Base-by-base conservation (phyloP, 2,113 vertebrate genomes). In the Microtus oregoni region DNA sequence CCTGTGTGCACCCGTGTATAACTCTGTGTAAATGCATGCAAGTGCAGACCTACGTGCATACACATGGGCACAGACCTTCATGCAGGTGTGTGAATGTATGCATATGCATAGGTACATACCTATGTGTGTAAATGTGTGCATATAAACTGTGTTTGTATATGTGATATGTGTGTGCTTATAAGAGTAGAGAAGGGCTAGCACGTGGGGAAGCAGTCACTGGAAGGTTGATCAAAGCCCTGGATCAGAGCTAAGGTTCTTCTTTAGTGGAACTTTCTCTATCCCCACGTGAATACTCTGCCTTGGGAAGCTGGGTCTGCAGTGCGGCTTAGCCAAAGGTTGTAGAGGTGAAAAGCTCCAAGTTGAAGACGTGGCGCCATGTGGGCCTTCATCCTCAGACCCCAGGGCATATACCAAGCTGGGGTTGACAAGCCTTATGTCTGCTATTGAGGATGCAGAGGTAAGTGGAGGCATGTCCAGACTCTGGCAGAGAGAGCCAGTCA, bases 51-150 rank as follows among this genome's bases (percentile, higher is more conserved):
- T 35, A 68, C 5, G 17, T 79, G 77, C 17, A 65, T 55, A 30
- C 61, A 28, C 1, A 1, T 3, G 26, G 28, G 3, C 26, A 7
- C 0, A 14, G 47, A 28, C 1, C 30, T 67, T 41, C 3, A 0
- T 41, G 4, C 15, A 8, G 3, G 7, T 55, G 13, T 41, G 4
- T 47, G 26, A 44, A 41, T 7, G 2, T 65, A 38, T 85, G 82
- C 5, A 22, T 38, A 17, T 61, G 41, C n/a, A 22, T 10, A 72
- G 35, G n/a, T 72, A n/a, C 68, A 72, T 35, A 72, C 35, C 68
- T 72, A 28, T 65, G 26, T 72, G 63, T 65, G 63, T 72, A 20
- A 7, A 35, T 72, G 22, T 58, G 47, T 30, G 50, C 8, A 73
- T 32, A 35, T 24, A 50, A 17, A 67, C 20, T 28, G 26, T 10